Conservation (phyloP, 2,888 invertebrate genomes). For the Esperia sulphurella region DNA sequence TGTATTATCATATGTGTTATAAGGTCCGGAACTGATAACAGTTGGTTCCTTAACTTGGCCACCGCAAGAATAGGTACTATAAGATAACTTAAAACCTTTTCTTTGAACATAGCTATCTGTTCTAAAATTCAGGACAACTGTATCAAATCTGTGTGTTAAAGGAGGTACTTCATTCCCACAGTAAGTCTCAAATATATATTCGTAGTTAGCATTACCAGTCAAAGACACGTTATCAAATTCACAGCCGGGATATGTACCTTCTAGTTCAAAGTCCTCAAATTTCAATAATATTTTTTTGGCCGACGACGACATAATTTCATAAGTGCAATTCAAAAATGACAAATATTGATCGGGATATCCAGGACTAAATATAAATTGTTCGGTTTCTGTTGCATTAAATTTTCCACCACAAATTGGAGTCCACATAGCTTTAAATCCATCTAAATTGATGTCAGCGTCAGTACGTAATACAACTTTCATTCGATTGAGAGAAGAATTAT, state of each 20-base stretch:
- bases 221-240: conserved; percentile 79
- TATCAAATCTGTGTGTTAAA: conserved; percentile 36
- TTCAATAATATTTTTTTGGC: conserved; percentile 67
- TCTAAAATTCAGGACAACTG: conserved; percentile 70
- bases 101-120: conserved; percentile 77
- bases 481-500: conserved; percentile 81
- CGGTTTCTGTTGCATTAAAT: conserved; percentile 72
- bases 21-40: conserved; percentile 72
- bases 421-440: conserved; percentile 87
- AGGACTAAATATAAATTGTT: conserved; percentile 84
- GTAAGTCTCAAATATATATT: conserved; percentile 25
- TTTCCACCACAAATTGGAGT: conserved; percentile 84
- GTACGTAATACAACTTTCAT: conserved; percentile 87
- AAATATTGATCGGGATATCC: conserved; percentile 84
- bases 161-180: conserved; percentile 57
- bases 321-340: conserved; percentile 80
- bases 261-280: conserved; percentile 80
- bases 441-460: conserved; percentile 81
- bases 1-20: conserved; percentile 64
- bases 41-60: conserved; percentile 82
- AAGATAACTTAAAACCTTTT: conserved; percentile 81
- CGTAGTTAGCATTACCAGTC: conserved; percentile 18
- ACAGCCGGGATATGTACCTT: conserved; percentile 56
- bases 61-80: conserved; percentile 84
- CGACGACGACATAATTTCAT: conserved; percentile 70